These are phyloP conservation scores for Abscondita cerata DNA, from an alignment of 2,888 invertebrate genomes.

Conservation along the genomic window DNA sequence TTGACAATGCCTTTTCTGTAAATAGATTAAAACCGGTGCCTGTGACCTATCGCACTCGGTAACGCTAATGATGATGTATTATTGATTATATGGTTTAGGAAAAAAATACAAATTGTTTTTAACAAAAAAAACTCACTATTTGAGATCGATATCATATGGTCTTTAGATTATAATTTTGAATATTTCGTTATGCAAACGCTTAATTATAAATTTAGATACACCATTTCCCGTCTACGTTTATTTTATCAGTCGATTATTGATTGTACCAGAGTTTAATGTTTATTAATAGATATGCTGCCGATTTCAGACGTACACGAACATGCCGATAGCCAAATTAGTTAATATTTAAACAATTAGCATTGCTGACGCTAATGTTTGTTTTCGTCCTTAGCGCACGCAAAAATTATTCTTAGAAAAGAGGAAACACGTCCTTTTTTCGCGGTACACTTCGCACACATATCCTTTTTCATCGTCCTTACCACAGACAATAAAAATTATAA, in stretches of 20 bases:
- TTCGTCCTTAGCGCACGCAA: neutral
- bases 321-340: conserved; percentile 25
- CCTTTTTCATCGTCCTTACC: conserved; percentile 12
- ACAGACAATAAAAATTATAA: conserved; percentile 12
- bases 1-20: neutral
- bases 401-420: conserved; percentile 9
- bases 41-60: no score
- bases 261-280: conserved; percentile 29
- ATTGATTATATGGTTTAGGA: no score
- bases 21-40: no score
- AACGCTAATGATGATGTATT: no score
- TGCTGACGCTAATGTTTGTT: neutral
- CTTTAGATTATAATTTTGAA: conserved; percentile 1
- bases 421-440: conserved; percentile 13
- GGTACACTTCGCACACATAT: conserved; percentile 14
- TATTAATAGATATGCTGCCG: conserved; percentile 29
- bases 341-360: conserved; percentile 8
- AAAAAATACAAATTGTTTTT: no score
- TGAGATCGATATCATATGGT: no score
- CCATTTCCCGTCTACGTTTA: conserved; percentile 29
- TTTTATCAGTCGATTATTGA: conserved; percentile 33
- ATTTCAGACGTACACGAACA: conserved; percentile 29
- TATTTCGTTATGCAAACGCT: conserved; percentile 28
- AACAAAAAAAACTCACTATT: no score
- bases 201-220: conserved; percentile 33